These are phyloP conservation scores for Pterobdella sp. DNA, from an alignment of 2,888 invertebrate species.

Conservation along the genomic window DNA sequence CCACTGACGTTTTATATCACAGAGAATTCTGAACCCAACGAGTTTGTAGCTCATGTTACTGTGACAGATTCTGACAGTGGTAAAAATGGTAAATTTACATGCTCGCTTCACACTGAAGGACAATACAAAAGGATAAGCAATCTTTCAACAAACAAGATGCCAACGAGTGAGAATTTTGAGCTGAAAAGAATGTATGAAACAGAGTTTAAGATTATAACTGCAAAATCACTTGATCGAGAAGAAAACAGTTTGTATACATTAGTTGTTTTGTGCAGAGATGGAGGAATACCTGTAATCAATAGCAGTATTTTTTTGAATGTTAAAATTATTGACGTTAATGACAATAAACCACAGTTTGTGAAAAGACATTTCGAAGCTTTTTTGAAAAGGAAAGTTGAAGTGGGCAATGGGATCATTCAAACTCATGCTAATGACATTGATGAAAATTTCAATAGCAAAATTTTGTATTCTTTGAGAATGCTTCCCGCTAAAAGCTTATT, in stretches of 20 bases:
- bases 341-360: conserved; percentile 86
- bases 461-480: conserved; percentile 66
- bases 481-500: background rate
- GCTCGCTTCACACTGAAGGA: conserved; percentile 19
- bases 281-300: conserved; percentile 75
- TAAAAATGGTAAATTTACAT: conserved; percentile 30
- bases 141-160: background rate
- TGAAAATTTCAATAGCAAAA: conserved; percentile 74
- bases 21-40: conserved; percentile 28
- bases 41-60: conserved; percentile 34
- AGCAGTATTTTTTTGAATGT: conserved; percentile 41
- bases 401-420: conserved; percentile 61
- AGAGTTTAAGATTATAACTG: conserved; percentile 50
- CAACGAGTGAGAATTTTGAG: conserved; percentile 36
- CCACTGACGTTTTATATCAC: conserved; percentile 16
- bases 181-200: conserved; percentile 41
- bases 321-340: conserved; percentile 81
- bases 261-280: conserved; percentile 57
- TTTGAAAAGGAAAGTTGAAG: conserved; percentile 70
- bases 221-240: conserved; percentile 49
- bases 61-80: conserved; percentile 32
- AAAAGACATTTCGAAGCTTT: conserved; percentile 71
- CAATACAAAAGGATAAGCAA: background rate
- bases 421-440: conserved; percentile 82
- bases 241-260: conserved; percentile 40